Evolutionary conservation across 2,113 vertebrate genomes (phyloP), one percentile per base, ranked within the genome.

Genomic region (Calidris pygmaea): DNA sequence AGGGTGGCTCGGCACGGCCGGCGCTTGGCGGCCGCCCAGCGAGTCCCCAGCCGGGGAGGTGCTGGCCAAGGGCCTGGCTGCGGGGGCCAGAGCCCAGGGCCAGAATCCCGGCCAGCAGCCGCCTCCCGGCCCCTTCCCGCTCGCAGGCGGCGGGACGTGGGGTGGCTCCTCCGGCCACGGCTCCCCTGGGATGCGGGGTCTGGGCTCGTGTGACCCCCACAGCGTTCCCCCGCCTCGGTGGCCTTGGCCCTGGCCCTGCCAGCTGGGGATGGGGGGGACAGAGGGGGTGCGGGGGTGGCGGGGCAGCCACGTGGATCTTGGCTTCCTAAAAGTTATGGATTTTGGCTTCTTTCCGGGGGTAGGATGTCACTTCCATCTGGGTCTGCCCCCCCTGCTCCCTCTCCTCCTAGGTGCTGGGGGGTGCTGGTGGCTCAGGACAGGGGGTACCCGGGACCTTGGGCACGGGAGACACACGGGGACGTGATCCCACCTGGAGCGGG

Each of bases 351-450:
- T 63, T 53, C 41, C 1, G 19, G 47, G 20, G 47, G 14, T 2
- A 12, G 1, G 4, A 7, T 10, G 32, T 41, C 29, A 12, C 26
- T 45, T 65, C 29, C 59, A n/a, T 18, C 32, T 58, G 73, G 55
- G n/a, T 35, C 18, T 72, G 47, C 48, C 47, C 50, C 27, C 27
- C 0, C 0, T 0, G 10, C 27, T 66, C n/a, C 24, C 34, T 2
- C 0, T 30, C 60, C 65, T 52, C 18, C 7, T 14, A 35, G 43
- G 39, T 43, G 58, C 27, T 68, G 30, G 0, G 1, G 11, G 48
- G 73, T 65, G 41, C 70, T 32, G 43, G n/a, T 67, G 79, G 29
- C 53, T 68, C 29, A 29, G 58, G 27, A 71, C 17, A 30, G 21
- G 68, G 27, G 4, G 20, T 45, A 12, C 34, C 12, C 15, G 14